Conservation (phyloP, 2,888 invertebrate genomes). For the Steinernema hermaphroditum region DNA sequence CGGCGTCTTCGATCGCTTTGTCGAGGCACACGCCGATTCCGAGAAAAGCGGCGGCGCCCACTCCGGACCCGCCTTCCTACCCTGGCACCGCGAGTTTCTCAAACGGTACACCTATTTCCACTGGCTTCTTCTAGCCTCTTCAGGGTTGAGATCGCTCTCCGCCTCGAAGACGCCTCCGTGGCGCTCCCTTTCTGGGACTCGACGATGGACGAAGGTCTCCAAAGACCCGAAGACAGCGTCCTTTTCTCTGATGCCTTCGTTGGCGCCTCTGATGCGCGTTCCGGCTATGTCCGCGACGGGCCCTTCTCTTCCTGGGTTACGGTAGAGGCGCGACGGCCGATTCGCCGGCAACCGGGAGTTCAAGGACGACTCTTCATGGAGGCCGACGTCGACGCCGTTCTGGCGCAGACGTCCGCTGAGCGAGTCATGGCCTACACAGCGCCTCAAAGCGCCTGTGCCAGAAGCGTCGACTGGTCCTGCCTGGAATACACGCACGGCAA, state of each 20-base stretch:
- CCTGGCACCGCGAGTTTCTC: conserved; percentile 44
- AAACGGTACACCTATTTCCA: conserved; percentile 36
- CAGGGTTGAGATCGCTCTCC: conserved; percentile 58
- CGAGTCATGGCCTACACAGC: conserved; percentile 63
- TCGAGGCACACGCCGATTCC: conserved; percentile 49
- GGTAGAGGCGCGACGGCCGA: conserved; percentile 5
- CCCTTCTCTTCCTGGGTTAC: conserved; percentile 60
- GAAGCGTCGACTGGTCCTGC: conserved; percentile 62
- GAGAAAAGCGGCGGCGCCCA: conserved; percentile 44
- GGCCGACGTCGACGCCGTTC: conserved; percentile 57
- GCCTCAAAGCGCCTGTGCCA: conserved; percentile 58
- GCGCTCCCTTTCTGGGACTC: conserved; percentile 68
- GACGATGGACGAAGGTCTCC: conserved; percentile 56
- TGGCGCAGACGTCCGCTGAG: conserved; percentile 56
- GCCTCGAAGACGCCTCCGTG: conserved; percentile 65
- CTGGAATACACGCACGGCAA: conserved; percentile 63
- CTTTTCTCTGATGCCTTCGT: conserved; percentile 54
- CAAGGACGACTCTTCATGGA: conserved; percentile 60
- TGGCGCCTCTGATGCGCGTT: conserved; percentile 41
- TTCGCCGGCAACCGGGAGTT: conserved; percentile 36
- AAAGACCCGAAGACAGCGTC: conserved; percentile 60
- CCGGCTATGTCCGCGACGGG: conserved; percentile 47
- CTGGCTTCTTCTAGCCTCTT: too few relatives aligned
- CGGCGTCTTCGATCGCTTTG: conserved; percentile 61
- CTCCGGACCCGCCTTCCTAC: conserved; percentile 46